phyloP scores from a whole-genome alignment of 1,140 invertebrate species.

The Pantala flavescens region DNA sequence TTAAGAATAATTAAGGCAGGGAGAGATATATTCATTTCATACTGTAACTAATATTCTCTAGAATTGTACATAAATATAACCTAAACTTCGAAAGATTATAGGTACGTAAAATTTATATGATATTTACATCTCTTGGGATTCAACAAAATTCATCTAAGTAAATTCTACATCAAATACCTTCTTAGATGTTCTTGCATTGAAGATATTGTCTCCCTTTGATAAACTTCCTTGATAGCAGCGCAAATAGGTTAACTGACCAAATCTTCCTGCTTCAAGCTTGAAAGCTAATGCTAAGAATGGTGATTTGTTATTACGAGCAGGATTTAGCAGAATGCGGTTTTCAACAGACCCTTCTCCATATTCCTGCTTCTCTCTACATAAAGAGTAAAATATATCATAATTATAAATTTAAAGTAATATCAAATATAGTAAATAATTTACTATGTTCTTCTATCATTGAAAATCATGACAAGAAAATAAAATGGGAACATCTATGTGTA shows the following conservation, averaged over 20 bases:
- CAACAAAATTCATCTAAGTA: no score
- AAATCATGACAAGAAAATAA: conserved; percentile 18
- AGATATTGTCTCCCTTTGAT: conserved; percentile 76
- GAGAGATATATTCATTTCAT: no score
- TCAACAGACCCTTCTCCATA: conserved; percentile 30
- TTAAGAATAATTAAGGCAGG: no score
- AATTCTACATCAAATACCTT: no score
- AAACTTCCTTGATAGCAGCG: conserved; percentile 93
- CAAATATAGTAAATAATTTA: conserved; percentile 1
- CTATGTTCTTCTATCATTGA: conserved; percentile 21
- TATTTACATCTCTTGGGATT: no score
- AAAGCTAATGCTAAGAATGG: conserved; percentile 92
- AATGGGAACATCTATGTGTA: no score
- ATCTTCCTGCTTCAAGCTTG: conserved; percentile 90
- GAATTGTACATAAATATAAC: no score
- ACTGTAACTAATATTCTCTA: no score
- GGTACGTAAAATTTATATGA: no score
- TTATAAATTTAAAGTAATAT: no score
- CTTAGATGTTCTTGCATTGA: conserved; percentile 78
- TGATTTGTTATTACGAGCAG: conserved; percentile 53
- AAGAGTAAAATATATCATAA: conserved; percentile 13
- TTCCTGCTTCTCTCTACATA: conserved; percentile 34
- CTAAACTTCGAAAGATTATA: no score
- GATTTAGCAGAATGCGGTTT: conserved; percentile 58
- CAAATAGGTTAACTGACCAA: conserved; percentile 97